Evolutionary conservation across 2,113 vertebrate species (phyloP).

Genomic region (Cavia porcellus): DNA sequence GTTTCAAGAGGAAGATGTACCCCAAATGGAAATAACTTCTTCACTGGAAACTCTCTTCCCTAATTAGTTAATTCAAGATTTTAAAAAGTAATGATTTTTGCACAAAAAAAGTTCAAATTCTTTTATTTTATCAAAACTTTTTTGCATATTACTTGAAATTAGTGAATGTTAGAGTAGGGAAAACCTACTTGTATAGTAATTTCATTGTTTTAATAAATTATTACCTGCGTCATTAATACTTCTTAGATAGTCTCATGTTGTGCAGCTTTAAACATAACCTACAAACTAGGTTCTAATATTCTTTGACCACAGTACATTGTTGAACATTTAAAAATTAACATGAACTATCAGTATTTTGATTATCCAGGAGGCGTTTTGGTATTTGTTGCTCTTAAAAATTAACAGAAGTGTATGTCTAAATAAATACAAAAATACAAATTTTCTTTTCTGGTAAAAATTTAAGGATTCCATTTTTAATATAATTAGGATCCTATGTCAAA

Average conservation of each 20-base stretch:
- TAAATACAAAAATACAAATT: not conserved
- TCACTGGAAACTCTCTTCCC: not conserved
- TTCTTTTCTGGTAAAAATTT: constrained; percentile 34
- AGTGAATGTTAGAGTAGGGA: not conserved
- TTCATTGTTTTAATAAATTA: constrained; percentile 4
- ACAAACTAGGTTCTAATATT: constrained; percentile 35
- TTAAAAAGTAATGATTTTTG: constrained; percentile 4
- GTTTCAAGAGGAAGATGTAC: constrained; percentile 36
- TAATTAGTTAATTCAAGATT: constrained; percentile 6
- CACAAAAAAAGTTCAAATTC: not conserved
- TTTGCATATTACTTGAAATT: constrained; percentile 18
- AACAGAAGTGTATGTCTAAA: not conserved
- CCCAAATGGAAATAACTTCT: constrained; percentile 24
- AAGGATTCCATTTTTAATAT: constrained; percentile 21
- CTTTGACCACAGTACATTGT: constrained; percentile 8
- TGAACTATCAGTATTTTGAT: constrained; percentile 11
- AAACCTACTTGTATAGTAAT: not conserved
- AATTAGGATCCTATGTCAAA: not conserved
- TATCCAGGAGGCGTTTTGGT: constrained; percentile 24
- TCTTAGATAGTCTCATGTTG: not conserved
- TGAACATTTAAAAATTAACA: constrained; percentile 1
- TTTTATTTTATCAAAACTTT: constrained; percentile 11
- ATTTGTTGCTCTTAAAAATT: constrained; percentile 41
- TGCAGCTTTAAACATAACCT: constrained; percentile 31
- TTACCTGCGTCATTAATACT: not conserved